Percentiles rank a stretch among this genome's conserved stretches.
Conservation (phyloP, 2,888 invertebrate genomes). For the Heliconius hortense region DNA sequence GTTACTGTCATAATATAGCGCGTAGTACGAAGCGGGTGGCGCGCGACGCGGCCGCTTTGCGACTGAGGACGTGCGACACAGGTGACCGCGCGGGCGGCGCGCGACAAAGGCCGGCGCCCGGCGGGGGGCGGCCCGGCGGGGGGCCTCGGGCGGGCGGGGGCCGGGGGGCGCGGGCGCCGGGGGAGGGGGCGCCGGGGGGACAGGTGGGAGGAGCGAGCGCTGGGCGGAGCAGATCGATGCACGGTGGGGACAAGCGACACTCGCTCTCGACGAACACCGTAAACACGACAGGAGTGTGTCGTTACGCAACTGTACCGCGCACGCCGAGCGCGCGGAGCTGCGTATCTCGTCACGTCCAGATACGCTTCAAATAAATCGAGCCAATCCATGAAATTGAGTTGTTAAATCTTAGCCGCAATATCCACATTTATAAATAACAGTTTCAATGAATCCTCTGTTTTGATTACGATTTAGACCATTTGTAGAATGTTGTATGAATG, state of each 20-base stretch:
- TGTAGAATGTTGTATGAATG: not conserved
- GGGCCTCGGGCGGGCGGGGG: conserved; percentile 42
- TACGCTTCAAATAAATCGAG: conserved; percentile 29
- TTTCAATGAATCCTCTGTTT: conserved; percentile 23
- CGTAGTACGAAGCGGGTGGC: conserved; percentile 76
- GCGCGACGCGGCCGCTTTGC: conserved; percentile 83
- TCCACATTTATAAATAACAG: conserved; percentile 17
- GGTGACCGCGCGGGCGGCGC: conserved; percentile 79
- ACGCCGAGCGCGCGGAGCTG: conserved; percentile 35
- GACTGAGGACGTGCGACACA: conserved; percentile 82
- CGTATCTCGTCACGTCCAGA: conserved; percentile 38
- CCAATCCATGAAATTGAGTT: conserved; percentile 31
- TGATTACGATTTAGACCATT: not conserved
- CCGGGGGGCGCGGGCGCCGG: conserved; percentile 45
- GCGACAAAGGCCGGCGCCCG: conserved; percentile 75
- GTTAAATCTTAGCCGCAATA: conserved; percentile 30
- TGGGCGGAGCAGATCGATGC: conserved; percentile 81
- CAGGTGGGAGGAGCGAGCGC: conserved; percentile 76
- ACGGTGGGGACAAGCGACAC: conserved; percentile 79
- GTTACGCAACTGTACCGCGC: conserved; percentile 65
- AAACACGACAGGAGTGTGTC: conserved; percentile 63
- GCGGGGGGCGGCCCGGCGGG: conserved; percentile 58
- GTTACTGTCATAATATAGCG: conserved; percentile 74
- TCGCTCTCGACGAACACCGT: conserved; percentile 66
- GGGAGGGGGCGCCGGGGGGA: conserved; percentile 49